Conservation (phyloP, 1,140 invertebrate genomes). For the Riptortus pedestris region DNA sequence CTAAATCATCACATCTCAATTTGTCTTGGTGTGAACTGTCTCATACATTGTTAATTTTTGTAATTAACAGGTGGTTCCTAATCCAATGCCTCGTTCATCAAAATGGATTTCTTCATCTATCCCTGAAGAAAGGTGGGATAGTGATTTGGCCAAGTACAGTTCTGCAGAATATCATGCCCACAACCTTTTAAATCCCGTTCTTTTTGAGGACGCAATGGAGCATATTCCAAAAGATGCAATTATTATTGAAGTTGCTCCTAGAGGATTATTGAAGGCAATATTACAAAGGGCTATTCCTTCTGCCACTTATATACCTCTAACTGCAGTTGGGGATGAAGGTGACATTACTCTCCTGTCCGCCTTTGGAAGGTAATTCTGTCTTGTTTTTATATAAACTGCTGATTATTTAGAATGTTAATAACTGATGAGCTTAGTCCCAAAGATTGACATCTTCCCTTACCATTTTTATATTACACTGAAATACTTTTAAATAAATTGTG, state of each 20-base stretch:
- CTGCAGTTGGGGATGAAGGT: slow-evolving; percentile 42
- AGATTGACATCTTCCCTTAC: too few species aligned
- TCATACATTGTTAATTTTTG: background rate
- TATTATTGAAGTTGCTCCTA: slow-evolving; percentile 50
- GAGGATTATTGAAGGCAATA: slow-evolving; percentile 48
- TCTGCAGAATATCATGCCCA: slow-evolving; percentile 57
- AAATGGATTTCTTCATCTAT: slow-evolving; percentile 55
- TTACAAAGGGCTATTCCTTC: slow-evolving; percentile 44
- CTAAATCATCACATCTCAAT: too few species aligned
- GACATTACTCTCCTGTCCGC: slow-evolving; percentile 41
- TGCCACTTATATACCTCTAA: slow-evolving; percentile 46
- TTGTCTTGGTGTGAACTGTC: too few species aligned
- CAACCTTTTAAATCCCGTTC: slow-evolving; percentile 50
- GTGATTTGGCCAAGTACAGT: slow-evolving; percentile 41
- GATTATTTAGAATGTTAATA: background rate
- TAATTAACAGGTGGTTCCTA: slow-evolving; percentile 40
- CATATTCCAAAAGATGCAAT: slow-evolving; percentile 48
- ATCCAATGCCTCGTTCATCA: slow-evolving; percentile 41
- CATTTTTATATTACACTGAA: too few species aligned
- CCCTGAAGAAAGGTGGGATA: slow-evolving; percentile 38
- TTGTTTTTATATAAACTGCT: background rate
- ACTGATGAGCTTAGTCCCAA: background rate
- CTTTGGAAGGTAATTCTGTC: slow-evolving; percentile 44
- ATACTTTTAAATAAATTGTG: too few species aligned
- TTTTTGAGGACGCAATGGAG: slow-evolving; percentile 48